Percentiles rank a stretch among this genome's conserved stretches.
Conservation (phyloP, 2,113 vertebrate genomes). For the Ellobius talpinus region DNA sequence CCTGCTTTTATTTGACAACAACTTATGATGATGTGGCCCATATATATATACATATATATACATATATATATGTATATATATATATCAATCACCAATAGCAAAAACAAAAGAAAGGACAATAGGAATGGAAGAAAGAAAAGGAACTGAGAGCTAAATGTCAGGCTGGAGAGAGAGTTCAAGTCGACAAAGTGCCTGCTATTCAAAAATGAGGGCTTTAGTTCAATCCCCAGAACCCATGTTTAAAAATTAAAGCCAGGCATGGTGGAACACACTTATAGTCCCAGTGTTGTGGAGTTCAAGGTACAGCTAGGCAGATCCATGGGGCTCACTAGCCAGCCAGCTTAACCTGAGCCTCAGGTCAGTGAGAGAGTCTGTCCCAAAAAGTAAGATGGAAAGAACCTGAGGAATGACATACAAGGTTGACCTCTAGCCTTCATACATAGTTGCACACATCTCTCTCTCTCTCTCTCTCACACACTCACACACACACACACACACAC, state of each 20-base stretch:
- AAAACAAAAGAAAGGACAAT: neutral
- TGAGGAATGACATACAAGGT: neutral
- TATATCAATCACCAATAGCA: neutral
- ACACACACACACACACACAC: neutral
- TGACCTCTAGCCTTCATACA: neutral
- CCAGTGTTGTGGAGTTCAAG: neutral
- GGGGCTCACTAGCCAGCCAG: neutral
- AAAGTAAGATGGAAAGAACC: neutral
- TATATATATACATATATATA: neutral
- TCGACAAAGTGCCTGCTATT: neutral
- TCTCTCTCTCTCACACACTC: no score
- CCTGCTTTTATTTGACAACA: conserved; percentile 54
- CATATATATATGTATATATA: neutral
- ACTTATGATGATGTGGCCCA: conserved; percentile 31
- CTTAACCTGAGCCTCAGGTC: neutral
- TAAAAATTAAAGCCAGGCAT: neutral
- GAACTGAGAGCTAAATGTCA: neutral
- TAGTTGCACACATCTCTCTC: neutral
- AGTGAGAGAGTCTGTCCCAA: neutral
- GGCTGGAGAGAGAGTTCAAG: neutral
- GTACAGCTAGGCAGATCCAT: neutral
- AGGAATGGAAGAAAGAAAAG: neutral
- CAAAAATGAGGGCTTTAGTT: neutral
- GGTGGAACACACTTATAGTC: neutral
- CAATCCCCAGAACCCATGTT: neutral